Evolutionary conservation across 2,888 invertebrate species (phyloP).

Genomic region (Meta bourneti): DNA sequence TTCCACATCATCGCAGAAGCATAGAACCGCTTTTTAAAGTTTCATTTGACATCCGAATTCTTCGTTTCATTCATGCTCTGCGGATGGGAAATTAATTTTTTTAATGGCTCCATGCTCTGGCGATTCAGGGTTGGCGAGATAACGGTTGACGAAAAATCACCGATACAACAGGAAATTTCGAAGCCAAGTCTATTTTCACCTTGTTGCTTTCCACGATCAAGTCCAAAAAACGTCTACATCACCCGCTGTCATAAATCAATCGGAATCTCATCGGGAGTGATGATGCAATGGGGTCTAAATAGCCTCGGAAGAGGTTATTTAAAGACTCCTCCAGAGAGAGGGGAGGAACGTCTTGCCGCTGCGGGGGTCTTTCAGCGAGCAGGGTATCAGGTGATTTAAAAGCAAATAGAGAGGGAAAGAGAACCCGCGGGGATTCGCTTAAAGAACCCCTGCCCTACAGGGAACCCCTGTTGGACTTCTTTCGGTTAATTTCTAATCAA

Average conservation of each 20-base stretch:
- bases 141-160: no score
- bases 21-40: no score
- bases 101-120: no score
- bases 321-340: neutral
- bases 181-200: no score
- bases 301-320: slow-evolving; percentile 11
- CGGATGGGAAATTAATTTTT: no score
- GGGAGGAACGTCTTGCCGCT: neutral
- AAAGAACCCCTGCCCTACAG: slow-evolving; percentile 1
- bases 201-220: no score
- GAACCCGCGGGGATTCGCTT: slow-evolving; percentile 6
- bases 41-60: no score
- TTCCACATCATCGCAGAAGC: no score
- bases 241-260: neutral
- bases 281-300: neutral
- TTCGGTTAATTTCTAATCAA: slow-evolving; percentile 29
- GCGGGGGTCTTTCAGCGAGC: slow-evolving; percentile 21
- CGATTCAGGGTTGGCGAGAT: no score
- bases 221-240: no score
- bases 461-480: slow-evolving; percentile 1
- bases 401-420: slow-evolving; percentile 5
- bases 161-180: no score
- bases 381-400: slow-evolving; percentile 6
- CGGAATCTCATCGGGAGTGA: neutral
- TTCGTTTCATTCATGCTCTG: no score